phyloP scores from a whole-genome alignment of 2,113 vertebrate species.

The Peromyscus californicus region DNA sequence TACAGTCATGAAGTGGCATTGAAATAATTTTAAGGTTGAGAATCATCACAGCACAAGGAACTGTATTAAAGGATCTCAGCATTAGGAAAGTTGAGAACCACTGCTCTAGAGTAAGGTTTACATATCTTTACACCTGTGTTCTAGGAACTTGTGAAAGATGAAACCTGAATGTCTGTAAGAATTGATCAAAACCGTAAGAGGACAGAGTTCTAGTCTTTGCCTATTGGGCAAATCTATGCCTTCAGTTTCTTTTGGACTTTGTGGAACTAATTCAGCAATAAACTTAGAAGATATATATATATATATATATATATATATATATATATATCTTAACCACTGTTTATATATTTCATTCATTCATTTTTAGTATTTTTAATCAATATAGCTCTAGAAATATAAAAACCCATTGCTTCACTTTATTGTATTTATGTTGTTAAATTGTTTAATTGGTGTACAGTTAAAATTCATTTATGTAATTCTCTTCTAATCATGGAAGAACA shows the following conservation, averaged over 20 bases:
- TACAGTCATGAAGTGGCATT: not conserved
- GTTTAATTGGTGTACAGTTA: not conserved
- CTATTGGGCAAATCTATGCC: not conserved
- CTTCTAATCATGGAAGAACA: not conserved
- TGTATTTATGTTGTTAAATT: not conserved
- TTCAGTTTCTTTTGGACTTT: not conserved
- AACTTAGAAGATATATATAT: not conserved
- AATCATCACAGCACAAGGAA: not conserved
- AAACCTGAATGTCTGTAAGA: not conserved
- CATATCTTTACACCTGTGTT: not conserved
- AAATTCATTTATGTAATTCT: not conserved
- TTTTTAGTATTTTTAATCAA: not conserved
- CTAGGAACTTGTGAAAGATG: not conserved
- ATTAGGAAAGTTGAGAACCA: not conserved
- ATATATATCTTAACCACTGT: not conserved
- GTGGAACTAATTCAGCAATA: not conserved
- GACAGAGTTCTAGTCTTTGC: not conserved
- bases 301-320: not conserved
- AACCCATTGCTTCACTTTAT: not conserved
- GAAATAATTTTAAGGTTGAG: not conserved
- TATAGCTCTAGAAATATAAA: not conserved
- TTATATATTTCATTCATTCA: not conserved
- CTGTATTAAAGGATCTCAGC: not conserved
- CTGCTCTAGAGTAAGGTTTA: not conserved
- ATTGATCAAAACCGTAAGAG: not conserved